These are phyloP conservation scores for Acanthosepion pharaonis DNA, from an alignment of 2,888 invertebrate genomes.

Conservation along the genomic window DNA sequence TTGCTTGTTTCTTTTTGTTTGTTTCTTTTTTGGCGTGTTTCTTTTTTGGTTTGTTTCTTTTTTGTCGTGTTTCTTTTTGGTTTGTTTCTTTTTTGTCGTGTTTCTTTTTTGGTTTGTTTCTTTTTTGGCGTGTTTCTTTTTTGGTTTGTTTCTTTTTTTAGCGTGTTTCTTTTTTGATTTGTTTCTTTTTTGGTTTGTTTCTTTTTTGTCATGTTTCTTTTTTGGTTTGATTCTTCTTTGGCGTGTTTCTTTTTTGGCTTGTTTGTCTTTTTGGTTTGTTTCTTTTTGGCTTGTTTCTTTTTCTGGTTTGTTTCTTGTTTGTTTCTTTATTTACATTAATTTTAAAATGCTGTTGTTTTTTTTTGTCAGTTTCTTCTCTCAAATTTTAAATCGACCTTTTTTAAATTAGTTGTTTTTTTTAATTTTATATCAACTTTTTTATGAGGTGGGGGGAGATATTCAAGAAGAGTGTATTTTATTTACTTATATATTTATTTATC, in stretches of 20 bases:
- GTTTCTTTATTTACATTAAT: not conserved
- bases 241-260: too few relatives aligned
- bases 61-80: not conserved
- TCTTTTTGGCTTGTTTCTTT: not conserved
- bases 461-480: not conserved
- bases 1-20: not conserved
- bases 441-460: not conserved
- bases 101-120: not conserved
- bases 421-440: not conserved
- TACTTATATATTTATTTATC: not conserved
- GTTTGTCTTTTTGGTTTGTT: not conserved
- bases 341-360: not conserved
- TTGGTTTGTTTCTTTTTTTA: not conserved
- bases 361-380: not conserved
- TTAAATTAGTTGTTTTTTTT: not conserved
- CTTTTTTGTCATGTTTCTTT: not conserved
- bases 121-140: not conserved
- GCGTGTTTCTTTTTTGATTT: not conserved
- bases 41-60: not conserved
- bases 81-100: not conserved
- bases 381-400: not conserved
- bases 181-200: not conserved
- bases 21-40: not conserved
- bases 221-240: not conserved
- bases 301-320: not conserved